These are phyloP conservation scores for Parnassius orleans DNA, from an alignment of 2,888 invertebrate species.

Conservation along the genomic window DNA sequence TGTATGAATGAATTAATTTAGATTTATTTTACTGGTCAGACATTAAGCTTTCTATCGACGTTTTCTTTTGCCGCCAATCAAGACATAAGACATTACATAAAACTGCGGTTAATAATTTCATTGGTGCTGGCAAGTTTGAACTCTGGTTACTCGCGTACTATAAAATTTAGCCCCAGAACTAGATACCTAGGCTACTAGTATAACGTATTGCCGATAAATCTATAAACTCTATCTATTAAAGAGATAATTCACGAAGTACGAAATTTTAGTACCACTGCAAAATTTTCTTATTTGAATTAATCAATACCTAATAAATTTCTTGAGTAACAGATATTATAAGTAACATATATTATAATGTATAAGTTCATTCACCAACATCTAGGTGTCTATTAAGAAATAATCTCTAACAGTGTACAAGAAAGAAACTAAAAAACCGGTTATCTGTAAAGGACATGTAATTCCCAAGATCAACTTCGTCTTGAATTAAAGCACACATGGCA, in stretches of 20 bases:
- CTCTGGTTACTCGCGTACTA: too few species aligned
- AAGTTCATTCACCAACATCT: slow-evolving; percentile 20
- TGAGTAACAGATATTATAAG: slow-evolving; percentile 13
- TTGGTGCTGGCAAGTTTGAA: too few species aligned
- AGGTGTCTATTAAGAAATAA: slow-evolving; percentile 21
- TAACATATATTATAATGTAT: slow-evolving; percentile 16
- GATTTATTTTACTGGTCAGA: too few species aligned
- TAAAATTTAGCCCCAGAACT: too few species aligned
- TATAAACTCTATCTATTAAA: slow-evolving; percentile 18
- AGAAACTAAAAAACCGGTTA: slow-evolving; percentile 11
- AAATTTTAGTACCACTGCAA: slow-evolving; percentile 11
- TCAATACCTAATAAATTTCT: slow-evolving; percentile 23
- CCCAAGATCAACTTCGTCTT: slow-evolving; percentile 33
- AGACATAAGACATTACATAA: too few species aligned
- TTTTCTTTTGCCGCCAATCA: too few species aligned
- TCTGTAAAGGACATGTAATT: slow-evolving; percentile 28
- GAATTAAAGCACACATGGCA: slow-evolving; percentile 30
- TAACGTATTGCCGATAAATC: neutral
- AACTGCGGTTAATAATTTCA: too few species aligned
- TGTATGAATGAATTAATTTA: too few species aligned
- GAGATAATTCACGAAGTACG: slow-evolving; percentile 13
- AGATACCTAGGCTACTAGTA: too few species aligned
- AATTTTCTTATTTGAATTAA: slow-evolving; percentile 9
- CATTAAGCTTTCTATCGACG: too few species aligned
- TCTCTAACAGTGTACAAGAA: slow-evolving; percentile 15